Base-by-base conservation (phyloP, 2,888 invertebrate genomes). In the Rhaphigaster nebulosa region DNA sequence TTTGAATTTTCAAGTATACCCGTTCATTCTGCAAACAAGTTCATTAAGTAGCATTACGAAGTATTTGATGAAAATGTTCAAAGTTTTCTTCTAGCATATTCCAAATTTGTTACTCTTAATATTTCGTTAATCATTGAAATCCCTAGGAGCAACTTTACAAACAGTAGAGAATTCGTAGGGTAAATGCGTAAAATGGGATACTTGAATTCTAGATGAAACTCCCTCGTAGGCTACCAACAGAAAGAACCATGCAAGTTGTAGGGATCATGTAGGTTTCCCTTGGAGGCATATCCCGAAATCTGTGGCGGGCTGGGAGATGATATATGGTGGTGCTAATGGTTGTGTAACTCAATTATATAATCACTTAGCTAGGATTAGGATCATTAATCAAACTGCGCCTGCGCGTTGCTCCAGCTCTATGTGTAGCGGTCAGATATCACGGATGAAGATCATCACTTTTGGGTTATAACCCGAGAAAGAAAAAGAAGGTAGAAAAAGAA, bases 361-460 rank as follows among this genome's bases (percentile, higher is more conserved):
- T 84, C 84, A 84, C 84, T 84, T 84, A 84, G 45, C 45, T n/a
- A 38, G 45, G 84, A 84, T 84, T 84, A 50, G 84, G 84, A 84
- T 84, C 84, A 84, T 84, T 84, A 84, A 84, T 84, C 84, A 84
- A n/a, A 84, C 26, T n/a, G n/a, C 45, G 84, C 45, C 84, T 84
- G 84, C 84, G 45, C 45, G 13, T 50, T 10, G 80, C 80, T 23
- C 23, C 23, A 41, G 80, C 80, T 6, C 20, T 45, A 84, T 84
- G 45, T 45, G 13, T n/a, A 15, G 45, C 5, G 26, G 84, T 26
- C 80, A 38, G 41, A 15, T n/a, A 23, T 84, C 45, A 18, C 23
- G 20, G 70, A 38, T 76, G 1, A 38, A 76, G 1, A 3, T 76
- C 3, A 34, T 76, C 70, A 38, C 34, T 76, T 76, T 76, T 34